phyloP scores from a whole-genome alignment of 2,797 vertebrate genomes.

The Fistularia commersonii region DNA sequence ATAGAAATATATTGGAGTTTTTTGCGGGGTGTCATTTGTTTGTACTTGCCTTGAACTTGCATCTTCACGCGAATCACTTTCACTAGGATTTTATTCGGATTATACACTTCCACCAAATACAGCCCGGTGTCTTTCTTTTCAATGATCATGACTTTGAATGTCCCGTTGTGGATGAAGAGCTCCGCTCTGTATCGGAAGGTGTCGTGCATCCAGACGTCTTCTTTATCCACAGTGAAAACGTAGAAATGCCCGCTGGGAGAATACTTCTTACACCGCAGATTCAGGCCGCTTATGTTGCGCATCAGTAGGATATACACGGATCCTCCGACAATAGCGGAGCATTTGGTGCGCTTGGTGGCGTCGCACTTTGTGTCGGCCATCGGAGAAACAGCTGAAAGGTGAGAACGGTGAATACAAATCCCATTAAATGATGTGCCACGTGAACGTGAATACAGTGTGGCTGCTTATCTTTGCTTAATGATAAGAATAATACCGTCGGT shows the following conservation, averaged over 20 bases:
- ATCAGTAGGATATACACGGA: slow-evolving; percentile 44
- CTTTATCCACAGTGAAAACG: slow-evolving; percentile 26
- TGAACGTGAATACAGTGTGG: too few relatives aligned
- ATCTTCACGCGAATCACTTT: background rate
- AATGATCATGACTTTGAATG: slow-evolving; percentile 33
- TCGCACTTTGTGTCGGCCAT: slow-evolving; percentile 32
- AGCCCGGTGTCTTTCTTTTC: slow-evolving; percentile 33
- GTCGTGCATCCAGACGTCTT: background rate
- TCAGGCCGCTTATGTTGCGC: slow-evolving; percentile 3
- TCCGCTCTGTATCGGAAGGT: slow-evolving; percentile 7
- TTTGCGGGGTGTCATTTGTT: too few relatives aligned
- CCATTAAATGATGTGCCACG: too few relatives aligned
- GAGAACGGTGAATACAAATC: accelerated
- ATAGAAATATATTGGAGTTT: background rate
- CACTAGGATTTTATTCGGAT: accelerated
- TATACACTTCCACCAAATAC: slow-evolving; percentile 17
- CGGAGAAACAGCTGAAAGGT: slow-evolving; percentile 20
- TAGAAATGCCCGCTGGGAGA: accelerated
- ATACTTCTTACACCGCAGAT: slow-evolving; percentile 12
- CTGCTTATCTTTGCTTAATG: too few relatives aligned
- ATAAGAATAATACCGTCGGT: too few relatives aligned
- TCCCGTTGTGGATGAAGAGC: slow-evolving; percentile 40
- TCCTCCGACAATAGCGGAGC: slow-evolving; percentile 21
- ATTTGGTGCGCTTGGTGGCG: background rate
- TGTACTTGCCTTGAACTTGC: slow-evolving; percentile 44